These are phyloP conservation scores for Sebastes schlegelii DNA, from an alignment of 2,113 vertebrate species.

Conservation along the genomic window DNA sequence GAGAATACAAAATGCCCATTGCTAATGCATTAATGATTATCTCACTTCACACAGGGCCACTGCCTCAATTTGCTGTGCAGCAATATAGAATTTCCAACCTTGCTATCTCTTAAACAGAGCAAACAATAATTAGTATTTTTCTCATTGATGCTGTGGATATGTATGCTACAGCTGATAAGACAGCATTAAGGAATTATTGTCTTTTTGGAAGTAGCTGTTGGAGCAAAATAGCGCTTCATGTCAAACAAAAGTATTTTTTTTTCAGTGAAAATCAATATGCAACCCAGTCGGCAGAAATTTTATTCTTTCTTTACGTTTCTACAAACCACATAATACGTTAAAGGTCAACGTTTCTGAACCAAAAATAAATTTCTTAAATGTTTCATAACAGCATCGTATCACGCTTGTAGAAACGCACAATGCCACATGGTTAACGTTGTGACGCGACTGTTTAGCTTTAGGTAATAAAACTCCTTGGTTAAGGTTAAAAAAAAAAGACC, in stretches of 20 bases:
- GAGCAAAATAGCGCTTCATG: not conserved
- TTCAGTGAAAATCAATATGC: not conserved
- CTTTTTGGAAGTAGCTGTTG: constrained; percentile 1
- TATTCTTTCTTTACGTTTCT: too few relatives aligned
- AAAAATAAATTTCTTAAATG: too few relatives aligned
- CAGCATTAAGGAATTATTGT: constrained; percentile 11
- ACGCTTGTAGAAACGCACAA: too few relatives aligned
- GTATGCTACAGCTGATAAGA: constrained; percentile 24
- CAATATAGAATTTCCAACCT: constrained; percentile 15
- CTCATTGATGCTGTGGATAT: constrained; percentile 9
- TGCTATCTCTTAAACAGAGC: constrained; percentile 25
- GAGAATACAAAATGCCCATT: constrained; percentile 50
- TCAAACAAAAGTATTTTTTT: not conserved
- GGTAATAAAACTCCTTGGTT: too few relatives aligned
- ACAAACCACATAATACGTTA: too few relatives aligned
- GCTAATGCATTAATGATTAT: constrained; percentile 53
- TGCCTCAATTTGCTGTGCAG: constrained; percentile 33
- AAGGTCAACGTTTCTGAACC: too few relatives aligned
- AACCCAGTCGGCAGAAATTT: too few relatives aligned
- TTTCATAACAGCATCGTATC: too few relatives aligned
- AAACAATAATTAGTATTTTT: constrained; percentile 44
- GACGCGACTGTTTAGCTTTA: too few relatives aligned
- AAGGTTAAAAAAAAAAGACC: too few relatives aligned
- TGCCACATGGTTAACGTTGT: too few relatives aligned
- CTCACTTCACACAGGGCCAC: constrained; percentile 30